Conservation (phyloP, 1,140 invertebrate genomes). For the Oscheius sp. region DNA sequence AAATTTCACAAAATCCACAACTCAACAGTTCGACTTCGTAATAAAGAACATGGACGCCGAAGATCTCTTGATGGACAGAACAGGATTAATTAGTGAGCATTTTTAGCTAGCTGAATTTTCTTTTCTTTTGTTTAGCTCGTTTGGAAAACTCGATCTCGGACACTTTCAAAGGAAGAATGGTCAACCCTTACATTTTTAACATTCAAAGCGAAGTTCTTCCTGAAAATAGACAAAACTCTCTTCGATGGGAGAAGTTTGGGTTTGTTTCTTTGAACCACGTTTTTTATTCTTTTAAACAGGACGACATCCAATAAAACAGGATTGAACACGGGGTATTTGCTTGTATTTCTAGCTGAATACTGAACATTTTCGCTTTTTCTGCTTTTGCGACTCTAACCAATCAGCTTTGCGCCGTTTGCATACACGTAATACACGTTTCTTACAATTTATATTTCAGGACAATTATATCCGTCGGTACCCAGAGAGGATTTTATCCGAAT, state of each 20-base stretch:
- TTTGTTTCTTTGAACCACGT: too few relatives aligned
- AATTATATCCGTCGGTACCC: constrained; percentile 54
- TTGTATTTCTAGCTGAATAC: too few relatives aligned
- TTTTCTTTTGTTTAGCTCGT: constrained; percentile 21
- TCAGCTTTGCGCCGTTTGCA: too few relatives aligned
- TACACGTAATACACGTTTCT: too few relatives aligned
- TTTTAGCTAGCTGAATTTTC: background rate
- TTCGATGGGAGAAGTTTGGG: constrained; percentile 23
- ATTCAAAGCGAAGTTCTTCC: constrained; percentile 33
- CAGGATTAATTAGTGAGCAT: constrained; percentile 31
- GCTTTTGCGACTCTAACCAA: too few relatives aligned
- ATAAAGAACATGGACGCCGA: constrained; percentile 55
- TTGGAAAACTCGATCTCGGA: constrained; percentile 50
- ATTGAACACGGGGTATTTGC: too few relatives aligned
- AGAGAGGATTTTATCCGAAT: constrained; percentile 53
- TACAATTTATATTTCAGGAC: constrained; percentile 36
- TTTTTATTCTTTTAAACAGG: too few relatives aligned
- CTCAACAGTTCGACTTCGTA: constrained; percentile 50
- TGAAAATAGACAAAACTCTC: constrained; percentile 23
- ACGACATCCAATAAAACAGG: too few relatives aligned
- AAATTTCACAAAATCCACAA: constrained; percentile 47
- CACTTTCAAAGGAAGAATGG: constrained; percentile 50
- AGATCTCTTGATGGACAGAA: constrained; percentile 44
- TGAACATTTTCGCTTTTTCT: too few relatives aligned
- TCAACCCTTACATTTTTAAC: constrained; percentile 59